Conservation (phyloP, 2,888 invertebrate genomes). For the Brenthis hecate region DNA sequence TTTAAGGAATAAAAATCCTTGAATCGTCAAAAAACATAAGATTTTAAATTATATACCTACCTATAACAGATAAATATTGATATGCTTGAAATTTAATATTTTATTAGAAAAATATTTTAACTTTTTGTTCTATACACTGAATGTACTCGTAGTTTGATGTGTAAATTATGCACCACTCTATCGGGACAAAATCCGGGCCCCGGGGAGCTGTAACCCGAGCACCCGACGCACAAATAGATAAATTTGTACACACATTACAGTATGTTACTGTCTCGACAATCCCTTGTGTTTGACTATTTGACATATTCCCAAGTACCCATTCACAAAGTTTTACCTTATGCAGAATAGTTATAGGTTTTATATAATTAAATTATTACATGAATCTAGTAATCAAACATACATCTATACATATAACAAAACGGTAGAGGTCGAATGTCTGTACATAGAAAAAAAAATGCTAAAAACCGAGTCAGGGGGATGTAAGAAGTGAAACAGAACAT, state of each 20-base stretch:
- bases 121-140: neutral
- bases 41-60: neutral
- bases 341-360: neutral
- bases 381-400: too few relatives aligned
- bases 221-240: constrained; percentile 60
- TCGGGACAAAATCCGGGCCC: constrained; percentile 53
- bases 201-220: constrained; percentile 64
- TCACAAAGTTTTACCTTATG: neutral
- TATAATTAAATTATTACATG: too few relatives aligned
- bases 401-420: too few relatives aligned
- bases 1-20: too few relatives aligned
- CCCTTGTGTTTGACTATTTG: constrained; percentile 18
- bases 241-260: constrained; percentile 67
- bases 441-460: too few relatives aligned
- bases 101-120: neutral
- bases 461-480: too few relatives aligned
- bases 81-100: neutral
- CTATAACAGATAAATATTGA: neutral
- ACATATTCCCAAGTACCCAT: constrained; percentile 1
- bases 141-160: constrained; percentile 38
- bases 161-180: constrained; percentile 46
- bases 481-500: too few relatives aligned
- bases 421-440: too few relatives aligned
- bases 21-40: too few relatives aligned
- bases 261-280: constrained; percentile 47